These are phyloP conservation scores for Idris sp. DNA, from an alignment of 1,140 invertebrate genomes.

Conservation along the genomic window DNA sequence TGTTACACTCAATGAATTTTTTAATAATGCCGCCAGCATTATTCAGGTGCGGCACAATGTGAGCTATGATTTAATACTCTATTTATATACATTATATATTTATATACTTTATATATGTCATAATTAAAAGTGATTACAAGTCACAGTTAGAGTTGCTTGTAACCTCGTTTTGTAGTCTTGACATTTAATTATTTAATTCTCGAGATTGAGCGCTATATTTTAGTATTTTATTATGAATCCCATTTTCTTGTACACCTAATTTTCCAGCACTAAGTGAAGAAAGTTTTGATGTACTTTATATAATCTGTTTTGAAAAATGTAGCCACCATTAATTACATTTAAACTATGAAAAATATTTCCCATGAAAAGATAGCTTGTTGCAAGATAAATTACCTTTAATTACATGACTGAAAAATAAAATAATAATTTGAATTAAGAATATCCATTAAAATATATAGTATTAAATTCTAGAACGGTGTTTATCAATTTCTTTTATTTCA, in stretches of 20 bases:
- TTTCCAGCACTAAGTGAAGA: too few species aligned
- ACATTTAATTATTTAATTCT: constrained; percentile 1
- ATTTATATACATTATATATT: constrained; percentile 38
- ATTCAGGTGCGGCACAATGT: constrained; percentile 14
- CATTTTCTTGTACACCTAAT: neutral
- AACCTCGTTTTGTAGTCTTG: constrained; percentile 4
- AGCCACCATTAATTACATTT: too few species aligned
- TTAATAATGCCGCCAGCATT: constrained; percentile 21
- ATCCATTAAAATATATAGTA: too few species aligned
- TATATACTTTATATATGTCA: constrained; percentile 13
- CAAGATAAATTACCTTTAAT: too few species aligned
- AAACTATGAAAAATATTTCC: too few species aligned
- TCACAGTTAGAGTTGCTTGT: neutral
- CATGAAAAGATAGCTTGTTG: too few species aligned
- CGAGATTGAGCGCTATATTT: neutral
- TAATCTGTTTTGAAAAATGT: too few species aligned
- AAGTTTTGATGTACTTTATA: neutral
- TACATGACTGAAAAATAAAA: too few species aligned
- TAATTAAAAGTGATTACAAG: constrained; percentile 37
- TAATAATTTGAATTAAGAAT: too few species aligned
- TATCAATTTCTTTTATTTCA: constrained; percentile 69
- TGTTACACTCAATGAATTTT: constrained; percentile 29
- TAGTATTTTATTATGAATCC: too few species aligned
- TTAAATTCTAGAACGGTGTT: too few species aligned
- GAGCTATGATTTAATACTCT: constrained; percentile 26